Evolutionary conservation across 1,140 invertebrate genomes (phyloP), one percentile per base, ranked within the genome.

Genomic region (Chelonus insularis): DNA sequence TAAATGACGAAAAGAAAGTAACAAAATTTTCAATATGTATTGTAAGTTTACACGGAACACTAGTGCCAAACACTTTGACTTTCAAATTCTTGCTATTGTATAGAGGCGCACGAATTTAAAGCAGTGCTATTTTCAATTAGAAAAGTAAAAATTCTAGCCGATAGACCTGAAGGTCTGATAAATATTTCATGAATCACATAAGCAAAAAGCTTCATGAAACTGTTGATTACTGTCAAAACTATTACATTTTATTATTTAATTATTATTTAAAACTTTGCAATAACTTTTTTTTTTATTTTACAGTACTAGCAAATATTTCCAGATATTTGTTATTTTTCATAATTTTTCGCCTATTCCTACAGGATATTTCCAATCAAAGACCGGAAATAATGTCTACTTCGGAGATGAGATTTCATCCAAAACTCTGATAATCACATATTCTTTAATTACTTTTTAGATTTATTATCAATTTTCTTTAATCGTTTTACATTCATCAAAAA

Each of bases 311-410:
- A n/a, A n/a, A n/a, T n/a, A n/a, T n/a, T n/a, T n/a, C n/a, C n/a
- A n/a, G n/a, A n/a, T n/a, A n/a, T n/a, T n/a, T n/a, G n/a, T n/a
- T n/a, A n/a, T n/a, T n/a, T n/a, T n/a, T n/a, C n/a, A n/a, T n/a
- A n/a, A n/a, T n/a, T n/a, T n/a, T n/a, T n/a, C n/a, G n/a, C n/a
- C n/a, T 7, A 29, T 29, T 7, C 25, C 25, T 29, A 7, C 25
- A 23, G 47, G 34, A 59, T 57, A 70, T 72, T 64, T 62, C 62
- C 67, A 72, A 72, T 72, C 68, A 72, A 57, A 50, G 32, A 64
- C 32, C 65, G 70, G 70, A 72, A 72, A 72, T 72, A 66, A 51
- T 61, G 63, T 69, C 62, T 69, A 64, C 54, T 47, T 70, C 70
- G 67, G 70, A 69, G 68, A 72, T 69, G 67, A 69, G 67, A 69